phyloP scores from a whole-genome alignment of 2,888 invertebrate genomes.

The Watsonalla cultraria region DNA sequence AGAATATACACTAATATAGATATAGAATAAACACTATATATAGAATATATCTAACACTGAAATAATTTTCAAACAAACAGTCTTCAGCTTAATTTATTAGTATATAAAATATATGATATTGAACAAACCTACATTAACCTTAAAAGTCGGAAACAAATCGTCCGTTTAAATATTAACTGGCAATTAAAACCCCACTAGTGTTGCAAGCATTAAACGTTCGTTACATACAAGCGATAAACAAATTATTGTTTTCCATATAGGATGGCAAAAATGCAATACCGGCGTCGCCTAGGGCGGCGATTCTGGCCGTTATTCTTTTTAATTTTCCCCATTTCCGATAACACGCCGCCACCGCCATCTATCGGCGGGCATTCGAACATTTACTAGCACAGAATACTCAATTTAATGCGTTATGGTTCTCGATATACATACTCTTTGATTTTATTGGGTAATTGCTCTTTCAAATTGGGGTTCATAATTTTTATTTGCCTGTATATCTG shows the following conservation, averaged over 20 bases:
- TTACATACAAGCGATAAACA: neutral
- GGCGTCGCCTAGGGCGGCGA: conserved; percentile 24
- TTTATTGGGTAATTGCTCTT: conserved; percentile 6
- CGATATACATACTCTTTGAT: conserved; percentile 10
- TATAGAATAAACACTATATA: too few relatives aligned
- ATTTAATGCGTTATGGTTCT: conserved; percentile 20
- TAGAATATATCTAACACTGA: too few relatives aligned
- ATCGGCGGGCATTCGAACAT: conserved; percentile 46
- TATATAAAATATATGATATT: too few relatives aligned
- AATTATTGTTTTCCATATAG: neutral
- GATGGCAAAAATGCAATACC: conserved; percentile 16
- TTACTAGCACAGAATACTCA: conserved; percentile 26
- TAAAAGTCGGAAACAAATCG: too few relatives aligned
- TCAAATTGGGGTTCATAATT: neutral
- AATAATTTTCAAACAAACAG: too few relatives aligned
- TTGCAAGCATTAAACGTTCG: neutral
- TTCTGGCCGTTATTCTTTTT: conserved; percentile 49
- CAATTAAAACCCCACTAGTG: neutral
- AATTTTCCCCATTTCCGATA: conserved; percentile 55
- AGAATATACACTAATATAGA: too few relatives aligned
- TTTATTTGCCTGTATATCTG: neutral
- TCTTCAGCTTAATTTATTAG: too few relatives aligned
- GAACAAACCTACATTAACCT: too few relatives aligned
- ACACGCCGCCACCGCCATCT: conserved; percentile 34
- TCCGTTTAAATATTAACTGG: neutral